These are phyloP conservation scores for Acronicta psi DNA, from an alignment of 2,888 invertebrate species.

Conservation along the genomic window DNA sequence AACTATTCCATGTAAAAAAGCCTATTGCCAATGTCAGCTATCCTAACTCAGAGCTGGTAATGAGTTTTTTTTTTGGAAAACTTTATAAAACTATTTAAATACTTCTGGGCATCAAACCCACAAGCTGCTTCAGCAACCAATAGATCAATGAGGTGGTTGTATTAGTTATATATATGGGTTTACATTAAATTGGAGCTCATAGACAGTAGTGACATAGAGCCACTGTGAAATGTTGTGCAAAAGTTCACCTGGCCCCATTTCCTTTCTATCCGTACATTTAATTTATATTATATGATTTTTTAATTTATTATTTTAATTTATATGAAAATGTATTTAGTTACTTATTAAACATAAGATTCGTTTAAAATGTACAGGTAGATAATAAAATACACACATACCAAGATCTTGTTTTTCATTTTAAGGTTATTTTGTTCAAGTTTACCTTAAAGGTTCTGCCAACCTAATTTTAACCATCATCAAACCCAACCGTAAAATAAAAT, in stretches of 20 bases:
- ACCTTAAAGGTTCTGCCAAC: constrained; percentile 9
- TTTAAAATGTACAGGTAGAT: constrained; percentile 45
- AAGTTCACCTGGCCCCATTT: constrained; percentile 69
- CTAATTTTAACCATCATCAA: neutral
- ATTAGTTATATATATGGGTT: neutral
- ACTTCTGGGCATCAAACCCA: no score
- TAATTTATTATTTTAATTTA: constrained; percentile 80
- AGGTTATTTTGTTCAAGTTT: constrained; percentile 10
- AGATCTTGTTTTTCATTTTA: constrained; percentile 11
- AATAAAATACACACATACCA: neutral
- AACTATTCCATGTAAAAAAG: no score
- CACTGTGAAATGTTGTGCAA: constrained; percentile 65
- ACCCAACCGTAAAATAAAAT: constrained; percentile 3
- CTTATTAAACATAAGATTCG: constrained; percentile 54
- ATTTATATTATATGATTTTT: no score
- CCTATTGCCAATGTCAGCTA: no score
- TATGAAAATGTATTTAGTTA: constrained; percentile 78
- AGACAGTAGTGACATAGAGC: constrained; percentile 49
- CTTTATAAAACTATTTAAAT: no score
- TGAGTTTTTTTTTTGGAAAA: no score
- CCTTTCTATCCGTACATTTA: constrained; percentile 64
- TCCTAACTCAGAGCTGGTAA: no score
- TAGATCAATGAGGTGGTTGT: no score
- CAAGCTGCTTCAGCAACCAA: no score
- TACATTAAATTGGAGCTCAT: neutral